phyloP scores from a whole-genome alignment of 2,113 vertebrate species.

The Siphamia tubifer region DNA sequence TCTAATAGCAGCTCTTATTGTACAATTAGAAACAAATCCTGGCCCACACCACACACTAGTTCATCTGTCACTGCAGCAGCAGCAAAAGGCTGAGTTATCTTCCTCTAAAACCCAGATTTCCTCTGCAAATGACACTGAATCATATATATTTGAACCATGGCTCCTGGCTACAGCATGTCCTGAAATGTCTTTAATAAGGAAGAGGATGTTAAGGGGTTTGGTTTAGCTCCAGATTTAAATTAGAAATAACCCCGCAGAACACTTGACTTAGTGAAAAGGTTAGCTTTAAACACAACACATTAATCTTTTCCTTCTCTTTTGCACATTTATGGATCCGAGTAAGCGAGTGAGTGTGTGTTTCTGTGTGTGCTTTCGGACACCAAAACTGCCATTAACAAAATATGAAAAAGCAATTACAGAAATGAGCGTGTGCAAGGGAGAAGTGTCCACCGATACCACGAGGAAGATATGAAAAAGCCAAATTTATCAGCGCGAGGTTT shows the following conservation, averaged over 20 bases:
- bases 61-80: conserved; percentile 35
- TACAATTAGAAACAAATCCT: background rate
- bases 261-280: conserved; percentile 75
- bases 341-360: conserved; percentile 6
- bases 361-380: conserved; percentile 7
- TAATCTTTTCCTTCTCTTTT: conserved; percentile 71
- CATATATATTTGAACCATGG: conserved; percentile 77
- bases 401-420: conserved; percentile 64
- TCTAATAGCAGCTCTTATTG: background rate
- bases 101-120: conserved; percentile 76
- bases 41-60: background rate
- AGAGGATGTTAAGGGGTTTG: conserved; percentile 63
- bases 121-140: conserved; percentile 72
- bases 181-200: conserved; percentile 80
- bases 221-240: conserved; percentile 76
- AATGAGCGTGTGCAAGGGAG: conserved; percentile 28
- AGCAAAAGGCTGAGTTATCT: conserved; percentile 53
- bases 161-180: conserved; percentile 70
- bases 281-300: conserved; percentile 75
- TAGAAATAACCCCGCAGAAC: conserved; percentile 70
- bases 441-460: conserved; percentile 20
- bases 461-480: conserved; percentile 24
- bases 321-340: conserved; percentile 51
- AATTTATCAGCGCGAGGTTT: conserved; percentile 7
- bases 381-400: conserved; percentile 43